These are phyloP conservation scores for Silurus asotus DNA, from an alignment of 2,113 vertebrate species.

Conservation along the genomic window DNA sequence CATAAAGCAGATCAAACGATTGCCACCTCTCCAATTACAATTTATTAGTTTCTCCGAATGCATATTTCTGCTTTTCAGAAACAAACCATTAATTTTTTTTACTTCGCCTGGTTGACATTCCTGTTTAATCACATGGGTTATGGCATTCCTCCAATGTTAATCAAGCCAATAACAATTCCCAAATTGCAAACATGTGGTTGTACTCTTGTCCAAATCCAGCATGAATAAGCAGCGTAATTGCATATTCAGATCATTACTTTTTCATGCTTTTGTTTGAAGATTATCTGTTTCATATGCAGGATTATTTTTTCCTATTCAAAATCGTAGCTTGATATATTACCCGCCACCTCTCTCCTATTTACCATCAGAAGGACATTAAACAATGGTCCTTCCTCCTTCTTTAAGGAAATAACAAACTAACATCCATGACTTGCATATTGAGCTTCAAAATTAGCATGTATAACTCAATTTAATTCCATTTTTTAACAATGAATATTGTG, in stretches of 20 bases:
- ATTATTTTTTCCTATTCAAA: background rate
- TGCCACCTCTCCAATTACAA: background rate
- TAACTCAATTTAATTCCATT: background rate
- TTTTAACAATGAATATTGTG: too few relatives aligned
- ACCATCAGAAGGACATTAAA: background rate
- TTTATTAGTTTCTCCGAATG: background rate
- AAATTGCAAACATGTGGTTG: background rate
- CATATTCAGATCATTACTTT: too few relatives aligned
- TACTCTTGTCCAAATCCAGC: background rate
- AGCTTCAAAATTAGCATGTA: background rate
- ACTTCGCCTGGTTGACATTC: background rate
- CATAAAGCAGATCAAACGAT: background rate
- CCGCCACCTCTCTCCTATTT: background rate
- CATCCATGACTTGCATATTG: background rate
- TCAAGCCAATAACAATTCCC: background rate
- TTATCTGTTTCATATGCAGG: background rate
- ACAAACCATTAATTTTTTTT: background rate
- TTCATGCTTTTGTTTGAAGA: background rate
- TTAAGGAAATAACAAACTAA: background rate
- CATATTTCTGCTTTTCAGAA: background rate
- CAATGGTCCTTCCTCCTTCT: background rate
- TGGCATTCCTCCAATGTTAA: slow-evolving; percentile 19
- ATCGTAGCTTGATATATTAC: background rate
- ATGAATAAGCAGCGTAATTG: background rate
- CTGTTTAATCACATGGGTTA: slow-evolving; percentile 2